A percentile compares a stretch with the other conserved stretches of the same genome.
phyloP scores from a whole-genome alignment of 2,797 vertebrate genomes.

The Peromyscus nudipes region DNA sequence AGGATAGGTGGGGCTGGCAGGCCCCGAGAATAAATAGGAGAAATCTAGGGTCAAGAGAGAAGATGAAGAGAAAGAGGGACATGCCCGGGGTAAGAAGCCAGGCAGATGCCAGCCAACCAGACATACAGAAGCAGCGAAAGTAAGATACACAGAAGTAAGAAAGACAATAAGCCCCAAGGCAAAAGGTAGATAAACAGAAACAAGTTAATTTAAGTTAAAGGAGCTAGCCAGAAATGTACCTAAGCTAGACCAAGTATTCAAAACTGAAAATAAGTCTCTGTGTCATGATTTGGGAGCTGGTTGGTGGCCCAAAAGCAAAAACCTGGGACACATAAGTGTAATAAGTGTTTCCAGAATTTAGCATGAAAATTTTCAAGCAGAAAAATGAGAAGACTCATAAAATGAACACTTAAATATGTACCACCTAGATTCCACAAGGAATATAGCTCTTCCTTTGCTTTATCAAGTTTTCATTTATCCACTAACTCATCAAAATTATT shows the following conservation, averaged over 20 bases:
- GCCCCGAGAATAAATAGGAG: background rate
- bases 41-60: background rate
- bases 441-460: conserved; percentile 22
- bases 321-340: background rate
- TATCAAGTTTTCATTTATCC: background rate
- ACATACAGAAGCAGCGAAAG: background rate
- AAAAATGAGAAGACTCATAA: background rate
- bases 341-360: conserved; percentile 23
- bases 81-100: background rate
- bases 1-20: background rate
- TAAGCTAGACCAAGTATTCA: background rate
- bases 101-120: background rate
- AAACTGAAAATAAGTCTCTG: background rate
- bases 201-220: background rate
- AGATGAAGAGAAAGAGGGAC: background rate
- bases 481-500: background rate
- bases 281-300: background rate
- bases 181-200: background rate
- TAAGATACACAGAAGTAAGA: background rate
- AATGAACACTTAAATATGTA: conserved; percentile 7
- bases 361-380: background rate
- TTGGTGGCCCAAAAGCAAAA: background rate
- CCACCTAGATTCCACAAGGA: background rate
- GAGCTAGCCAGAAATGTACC: background rate
- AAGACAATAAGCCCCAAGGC: background rate